phyloP scores from a whole-genome alignment of 2,797 vertebrate species.

The Darevskia mixta region DNA sequence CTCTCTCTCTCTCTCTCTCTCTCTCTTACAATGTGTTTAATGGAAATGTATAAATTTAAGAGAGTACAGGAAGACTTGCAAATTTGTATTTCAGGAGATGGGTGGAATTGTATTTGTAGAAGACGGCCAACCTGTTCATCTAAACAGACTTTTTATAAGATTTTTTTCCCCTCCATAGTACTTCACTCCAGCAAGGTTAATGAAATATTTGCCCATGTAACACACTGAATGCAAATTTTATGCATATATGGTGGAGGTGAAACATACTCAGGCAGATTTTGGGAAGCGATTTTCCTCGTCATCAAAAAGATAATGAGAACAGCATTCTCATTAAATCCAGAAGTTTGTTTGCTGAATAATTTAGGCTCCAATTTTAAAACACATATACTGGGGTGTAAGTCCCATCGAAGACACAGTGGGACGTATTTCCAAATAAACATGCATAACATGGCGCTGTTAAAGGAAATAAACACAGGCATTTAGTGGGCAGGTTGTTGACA shows the following conservation, averaged over 20 bases:
- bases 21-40: not conserved
- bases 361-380: constrained; percentile 1
- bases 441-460: not conserved
- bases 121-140: not conserved
- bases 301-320: constrained; percentile 7
- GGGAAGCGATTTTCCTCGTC: not conserved
- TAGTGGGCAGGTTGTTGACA: not conserved
- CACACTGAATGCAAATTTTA: not conserved
- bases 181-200: constrained; percentile 6
- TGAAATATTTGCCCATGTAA: constrained; percentile 26
- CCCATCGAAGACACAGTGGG: not conserved
- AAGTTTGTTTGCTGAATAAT: constrained; percentile 27
- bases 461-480: not conserved
- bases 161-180: not conserved
- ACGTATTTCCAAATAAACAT: constrained; percentile 4
- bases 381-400: not conserved
- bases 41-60: not conserved
- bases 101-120: not conserved
- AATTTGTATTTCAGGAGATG: not conserved
- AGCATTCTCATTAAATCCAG: constrained; percentile 7
- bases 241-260: not conserved
- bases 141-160: not conserved
- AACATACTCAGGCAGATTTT: not conserved
- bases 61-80: not conserved
- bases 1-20: no score